Base-by-base conservation (phyloP, 2,113 vertebrate genomes). In the Pelecanus crispus region DNA sequence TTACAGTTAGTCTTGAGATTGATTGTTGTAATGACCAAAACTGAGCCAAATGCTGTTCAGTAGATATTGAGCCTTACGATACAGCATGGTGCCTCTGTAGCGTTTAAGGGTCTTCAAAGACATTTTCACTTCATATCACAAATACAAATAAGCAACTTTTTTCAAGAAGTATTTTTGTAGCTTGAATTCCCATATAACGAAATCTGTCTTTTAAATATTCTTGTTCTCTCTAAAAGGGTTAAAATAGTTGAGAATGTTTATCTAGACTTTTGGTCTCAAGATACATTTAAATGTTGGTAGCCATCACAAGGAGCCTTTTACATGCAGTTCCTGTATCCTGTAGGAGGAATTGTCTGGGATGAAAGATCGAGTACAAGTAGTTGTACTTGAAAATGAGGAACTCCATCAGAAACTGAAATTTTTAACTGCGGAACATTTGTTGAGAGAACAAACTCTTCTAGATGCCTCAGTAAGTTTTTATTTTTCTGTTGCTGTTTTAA, bases 291-390 rank as follows among this genome's bases (percentile, higher is more conserved):
- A 4, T 65, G 36, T 24, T 71, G 25, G 31, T 47, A 40, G 24
- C 11, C 1, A 1, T 84, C 21, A 52, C 50, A 90, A 71, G 31
- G 26, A 91, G 13, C 44, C 21, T 75, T 92, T 91, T 71, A 91
- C 52, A 55, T 79, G 40, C 45, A n/a, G 9, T 94, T 97, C 40
- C 58, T 96, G 52, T 86, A 75, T 92, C 78, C 65, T 80, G 11
- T 86, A 99, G 99, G 99, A 99, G 13, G 99, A 99, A 92, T 95
- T 99, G n/a, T 97, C 97, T 86, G 98, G 96, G 50, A 91, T 99
- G 97, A 99, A 99, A 97, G 97, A 98, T 74, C 97, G 79, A 77
- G 61, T 99, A 79, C 97, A 97, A 91, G 98, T 98, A 61, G 97
- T 99, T 96, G 97, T 99, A 80, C 93, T 99, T 93, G 99, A 99